Evolutionary conservation across 2,797 vertebrate species (phyloP).

Genomic region (Aplochiton taeniatus): DNA sequence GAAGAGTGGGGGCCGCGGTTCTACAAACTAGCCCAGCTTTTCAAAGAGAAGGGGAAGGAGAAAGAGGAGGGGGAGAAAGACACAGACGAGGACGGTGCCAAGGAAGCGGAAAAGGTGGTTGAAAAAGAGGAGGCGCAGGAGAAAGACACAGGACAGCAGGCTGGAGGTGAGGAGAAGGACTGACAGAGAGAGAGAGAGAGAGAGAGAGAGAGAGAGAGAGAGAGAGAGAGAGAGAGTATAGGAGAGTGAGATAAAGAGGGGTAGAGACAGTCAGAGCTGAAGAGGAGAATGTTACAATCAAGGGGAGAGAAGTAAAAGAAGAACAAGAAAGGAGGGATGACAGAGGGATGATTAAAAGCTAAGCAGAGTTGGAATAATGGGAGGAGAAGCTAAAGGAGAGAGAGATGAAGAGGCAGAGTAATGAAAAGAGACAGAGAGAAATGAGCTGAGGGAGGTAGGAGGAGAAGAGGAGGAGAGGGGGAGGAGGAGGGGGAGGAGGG

Average conservation of each 20-base stretch:
- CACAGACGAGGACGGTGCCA: slow-evolving; percentile 40
- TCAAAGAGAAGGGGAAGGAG: slow-evolving; percentile 77
- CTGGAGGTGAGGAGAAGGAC: slow-evolving; percentile 34
- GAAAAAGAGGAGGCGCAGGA: slow-evolving; percentile 24
- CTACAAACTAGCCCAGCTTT: slow-evolving; percentile 85
- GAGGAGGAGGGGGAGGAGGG: slow-evolving; percentile 39
- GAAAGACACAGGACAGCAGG: slow-evolving; percentile 21
- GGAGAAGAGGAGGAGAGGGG: slow-evolving; percentile 16
- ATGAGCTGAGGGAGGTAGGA: slow-evolving; percentile 67
- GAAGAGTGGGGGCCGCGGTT: slow-evolving; percentile 91
- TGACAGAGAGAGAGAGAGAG: slow-evolving; percentile 43
- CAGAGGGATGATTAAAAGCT: slow-evolving; percentile 68
- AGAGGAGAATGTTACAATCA: not conserved
- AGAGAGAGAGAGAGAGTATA: slow-evolving; percentile 33
- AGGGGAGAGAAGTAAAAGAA: slow-evolving; percentile 39
- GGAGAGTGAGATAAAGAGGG: not conserved
- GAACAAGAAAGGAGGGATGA: slow-evolving; percentile 35
- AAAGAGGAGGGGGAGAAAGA: slow-evolving; percentile 58
- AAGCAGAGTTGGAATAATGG: slow-evolving; percentile 66
- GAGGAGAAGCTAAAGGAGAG: slow-evolving; percentile 71
- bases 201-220: slow-evolving; percentile 12
- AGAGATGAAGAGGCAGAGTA: slow-evolving; percentile 77
- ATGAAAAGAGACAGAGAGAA: slow-evolving; percentile 79
- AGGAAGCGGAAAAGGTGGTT: slow-evolving; percentile 12
- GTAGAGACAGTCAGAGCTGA: not conserved